Evolutionary conservation across 1,140 invertebrate species (phyloP).

Genomic region (Leptestheria dahalacensis): DNA sequence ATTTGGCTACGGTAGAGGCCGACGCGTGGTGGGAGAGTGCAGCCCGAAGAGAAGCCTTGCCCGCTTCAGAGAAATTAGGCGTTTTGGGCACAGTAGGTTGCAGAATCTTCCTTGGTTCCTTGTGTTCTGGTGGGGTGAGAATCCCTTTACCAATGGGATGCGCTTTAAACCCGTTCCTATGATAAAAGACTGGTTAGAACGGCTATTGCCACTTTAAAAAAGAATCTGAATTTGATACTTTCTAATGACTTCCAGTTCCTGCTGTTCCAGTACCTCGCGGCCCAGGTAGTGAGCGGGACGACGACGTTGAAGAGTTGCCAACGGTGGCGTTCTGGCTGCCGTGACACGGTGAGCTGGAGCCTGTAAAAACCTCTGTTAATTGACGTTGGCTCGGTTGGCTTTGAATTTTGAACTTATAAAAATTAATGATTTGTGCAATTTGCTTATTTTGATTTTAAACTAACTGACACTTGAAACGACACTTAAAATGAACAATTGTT

Average conservation of each 20-base stretch:
- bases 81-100: neutral
- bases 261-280: neutral
- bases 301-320: neutral
- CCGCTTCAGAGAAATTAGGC: conserved; percentile 1
- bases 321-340: neutral
- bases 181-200: too few relatives aligned
- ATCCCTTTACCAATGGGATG: neutral
- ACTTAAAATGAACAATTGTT: too few relatives aligned
- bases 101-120: neutral
- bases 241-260: conserved; percentile 3
- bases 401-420: too few relatives aligned
- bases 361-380: too few relatives aligned
- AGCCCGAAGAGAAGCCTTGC: conserved; percentile 1
- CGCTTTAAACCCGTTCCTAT: conserved; percentile 5
- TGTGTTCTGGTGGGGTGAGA: neutral
- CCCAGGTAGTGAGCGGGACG: neutral
- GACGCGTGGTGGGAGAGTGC: neutral
- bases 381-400: too few relatives aligned
- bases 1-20: neutral
- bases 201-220: too few relatives aligned
- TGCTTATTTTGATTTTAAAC: too few relatives aligned
- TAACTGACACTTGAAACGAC: too few relatives aligned
- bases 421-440: too few relatives aligned
- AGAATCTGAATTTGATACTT: too few relatives aligned
- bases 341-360: neutral